Evolutionary conservation across 2,888 invertebrate species (phyloP).

Genomic region (Orchesellides sinensis): DNA sequence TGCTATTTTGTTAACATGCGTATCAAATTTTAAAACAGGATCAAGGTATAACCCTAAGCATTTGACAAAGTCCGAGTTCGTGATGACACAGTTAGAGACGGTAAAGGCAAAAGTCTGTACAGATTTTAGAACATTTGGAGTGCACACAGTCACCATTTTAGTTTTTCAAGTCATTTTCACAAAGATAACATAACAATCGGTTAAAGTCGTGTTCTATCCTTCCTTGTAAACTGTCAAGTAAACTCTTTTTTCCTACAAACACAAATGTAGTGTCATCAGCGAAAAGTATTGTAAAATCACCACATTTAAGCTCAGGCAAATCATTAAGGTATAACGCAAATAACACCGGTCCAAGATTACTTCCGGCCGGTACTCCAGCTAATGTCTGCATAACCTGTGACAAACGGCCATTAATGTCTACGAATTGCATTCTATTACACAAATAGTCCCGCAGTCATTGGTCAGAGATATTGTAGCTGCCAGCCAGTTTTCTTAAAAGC

Average conservation of each 20-base stretch:
- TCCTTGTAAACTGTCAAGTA: not conserved
- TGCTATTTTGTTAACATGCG: too few species aligned
- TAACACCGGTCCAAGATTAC: not conserved
- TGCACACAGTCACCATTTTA: not conserved
- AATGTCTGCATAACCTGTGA: too few species aligned
- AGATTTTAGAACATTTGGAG: too few species aligned
- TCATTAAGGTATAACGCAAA: not conserved
- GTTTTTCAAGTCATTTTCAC: constrained; percentile 5
- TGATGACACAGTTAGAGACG: too few species aligned
- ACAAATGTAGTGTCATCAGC: constrained; percentile 5
- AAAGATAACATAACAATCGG: not conserved
- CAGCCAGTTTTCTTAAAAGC: constrained; percentile 22
- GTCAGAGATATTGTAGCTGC: constrained; percentile 12
- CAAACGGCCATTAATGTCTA: too few species aligned
- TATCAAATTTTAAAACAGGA: too few species aligned
- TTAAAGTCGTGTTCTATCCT: not conserved
- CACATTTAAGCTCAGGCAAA: not conserved
- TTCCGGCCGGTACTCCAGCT: not conserved
- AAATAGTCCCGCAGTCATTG: constrained; percentile 31
- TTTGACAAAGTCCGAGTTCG: too few species aligned
- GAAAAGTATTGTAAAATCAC: not conserved
- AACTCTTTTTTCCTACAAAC: not conserved
- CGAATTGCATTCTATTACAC: constrained; percentile 30
- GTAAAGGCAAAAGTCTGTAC: too few species aligned
- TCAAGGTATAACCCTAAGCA: too few species aligned